Evolutionary conservation across 2,797 vertebrate species (phyloP).

Genomic region (Trachops cirrhosus): DNA sequence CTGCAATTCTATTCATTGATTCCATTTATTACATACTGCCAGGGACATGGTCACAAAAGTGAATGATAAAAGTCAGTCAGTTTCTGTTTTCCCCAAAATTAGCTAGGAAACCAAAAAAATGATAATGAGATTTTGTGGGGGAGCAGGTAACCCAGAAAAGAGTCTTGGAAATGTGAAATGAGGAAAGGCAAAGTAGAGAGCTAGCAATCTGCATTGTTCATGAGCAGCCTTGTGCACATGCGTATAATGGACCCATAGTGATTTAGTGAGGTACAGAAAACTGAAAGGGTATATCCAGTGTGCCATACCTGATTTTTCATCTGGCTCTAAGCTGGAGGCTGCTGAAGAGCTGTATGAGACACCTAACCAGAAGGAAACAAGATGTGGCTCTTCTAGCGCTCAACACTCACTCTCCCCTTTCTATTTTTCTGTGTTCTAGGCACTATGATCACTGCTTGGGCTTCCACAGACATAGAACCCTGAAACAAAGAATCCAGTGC

Average conservation of each 20-base stretch:
- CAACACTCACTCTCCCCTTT: not conserved
- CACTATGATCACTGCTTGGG: not conserved
- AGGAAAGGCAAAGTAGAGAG: not conserved
- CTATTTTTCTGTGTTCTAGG: not conserved
- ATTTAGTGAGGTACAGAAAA: not conserved
- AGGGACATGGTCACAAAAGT: not conserved
- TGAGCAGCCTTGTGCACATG: not conserved
- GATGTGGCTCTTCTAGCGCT: not conserved
- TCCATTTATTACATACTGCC: not conserved
- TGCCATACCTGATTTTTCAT: not conserved
- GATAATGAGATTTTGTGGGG: constrained; percentile 15
- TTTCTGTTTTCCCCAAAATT: constrained; percentile 30
- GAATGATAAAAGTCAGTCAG: not conserved
- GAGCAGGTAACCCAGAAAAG: not conserved
- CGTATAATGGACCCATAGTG: not conserved
- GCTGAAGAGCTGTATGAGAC: not conserved
- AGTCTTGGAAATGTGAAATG: constrained; percentile 43
- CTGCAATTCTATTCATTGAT: not conserved
- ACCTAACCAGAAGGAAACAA: not conserved
- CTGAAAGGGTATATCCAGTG: not conserved
- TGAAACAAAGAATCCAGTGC: not conserved
- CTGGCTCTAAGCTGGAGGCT: not conserved
- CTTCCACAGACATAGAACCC: not conserved
- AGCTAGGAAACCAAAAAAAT: constrained; percentile 18
- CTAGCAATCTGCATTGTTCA: not conserved